A percentile compares a stretch with the other conserved stretches of the same genome.
phyloP scores from a whole-genome alignment of 23 tunicate genomes.

The Corella eumyota region DNA sequence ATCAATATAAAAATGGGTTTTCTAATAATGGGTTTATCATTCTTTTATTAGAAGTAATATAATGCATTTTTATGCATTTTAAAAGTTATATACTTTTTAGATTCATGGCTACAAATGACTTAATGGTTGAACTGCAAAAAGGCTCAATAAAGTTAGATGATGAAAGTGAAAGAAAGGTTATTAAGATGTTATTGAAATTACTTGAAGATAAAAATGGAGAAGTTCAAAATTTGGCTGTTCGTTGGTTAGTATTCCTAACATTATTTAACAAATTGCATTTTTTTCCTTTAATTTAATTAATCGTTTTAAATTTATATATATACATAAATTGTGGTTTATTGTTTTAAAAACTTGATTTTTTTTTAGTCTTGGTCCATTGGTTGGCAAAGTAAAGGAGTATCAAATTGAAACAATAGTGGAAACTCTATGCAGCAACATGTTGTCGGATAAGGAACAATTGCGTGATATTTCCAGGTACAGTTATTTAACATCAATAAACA shows the following conservation, averaged over 20 bases:
- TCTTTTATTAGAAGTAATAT: no score
- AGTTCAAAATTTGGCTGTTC: conserved; percentile 96
- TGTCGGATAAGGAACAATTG: conserved; percentile 90
- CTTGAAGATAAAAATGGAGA: conserved; percentile 98
- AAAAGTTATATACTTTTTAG: conserved; percentile 9
- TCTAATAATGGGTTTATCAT: no score
- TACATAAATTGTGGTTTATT: not conserved
- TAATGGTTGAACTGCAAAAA: conserved; percentile 91
- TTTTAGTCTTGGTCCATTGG: conserved; percentile 84
- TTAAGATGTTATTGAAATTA: conserved; percentile 76
- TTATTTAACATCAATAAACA: not conserved
- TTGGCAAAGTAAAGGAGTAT: conserved; percentile 79
- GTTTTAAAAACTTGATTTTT: not conserved
- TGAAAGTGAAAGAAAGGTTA: conserved; percentile 97
- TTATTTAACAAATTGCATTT: not conserved
- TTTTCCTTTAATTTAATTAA: not conserved
- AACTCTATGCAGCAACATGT: conserved; percentile 77
- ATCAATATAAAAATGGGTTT: no score
- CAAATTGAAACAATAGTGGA: conserved; percentile 88
- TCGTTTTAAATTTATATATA: not conserved
- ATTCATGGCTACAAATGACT: conserved; percentile 98
- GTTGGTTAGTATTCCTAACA: conserved; percentile 32
- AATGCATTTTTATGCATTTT: no score
- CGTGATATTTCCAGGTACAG: conserved; percentile 75
- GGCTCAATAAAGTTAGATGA: conserved; percentile 98